Evolutionary conservation across 1,140 invertebrate species (phyloP), one percentile per base, ranked within the genome.

Genomic region (Caenorhabditis inopinata): DNA sequence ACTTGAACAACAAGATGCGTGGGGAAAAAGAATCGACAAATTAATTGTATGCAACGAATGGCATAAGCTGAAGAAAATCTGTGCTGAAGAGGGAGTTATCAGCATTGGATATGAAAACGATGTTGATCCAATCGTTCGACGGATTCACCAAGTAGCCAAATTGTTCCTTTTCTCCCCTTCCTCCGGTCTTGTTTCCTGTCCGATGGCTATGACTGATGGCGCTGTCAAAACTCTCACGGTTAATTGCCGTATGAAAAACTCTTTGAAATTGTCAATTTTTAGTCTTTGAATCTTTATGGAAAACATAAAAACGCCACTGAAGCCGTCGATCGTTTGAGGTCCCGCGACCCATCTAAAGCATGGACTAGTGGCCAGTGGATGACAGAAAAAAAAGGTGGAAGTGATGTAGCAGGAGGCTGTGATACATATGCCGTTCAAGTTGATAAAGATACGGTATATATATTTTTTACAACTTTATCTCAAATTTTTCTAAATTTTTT

Each of bases 301-400:
- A 76, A 79, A 18, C 73, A 80, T 11, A 51, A 48, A 18, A 47
- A 85, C n/a, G 81, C 89, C 29, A 77, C 85, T n/a, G 83, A 83
- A 32, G 89, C 90, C 2, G 91, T 84, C 80, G 58, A 86, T 1
- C 84, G 88, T 14, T 84, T 92, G 6, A 91, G 88, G 6, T 74
- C 47, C 18, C 29, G 78, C 9, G 78, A 79, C 38, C 51, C 51
- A 38, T 42, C 62, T 7, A 81, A 88, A 21, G 92, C 92, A 83
- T 92, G 92, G 92, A 92, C 91, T 14, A 91, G 91, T 79, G 92
- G 92, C 9, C 92, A 92, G 83, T 92, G 92, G 92, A 92, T 92
- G 92, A 92, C 92, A 16, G 92, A 92, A 81, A 90, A 89, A 83
- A 86, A 85, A 84, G 91, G 92, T 76, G 92, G 92, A n/a, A 92